Evolutionary conservation across 2,888 invertebrate species (phyloP).

Genomic region (Callosobruchus maculatus): DNA sequence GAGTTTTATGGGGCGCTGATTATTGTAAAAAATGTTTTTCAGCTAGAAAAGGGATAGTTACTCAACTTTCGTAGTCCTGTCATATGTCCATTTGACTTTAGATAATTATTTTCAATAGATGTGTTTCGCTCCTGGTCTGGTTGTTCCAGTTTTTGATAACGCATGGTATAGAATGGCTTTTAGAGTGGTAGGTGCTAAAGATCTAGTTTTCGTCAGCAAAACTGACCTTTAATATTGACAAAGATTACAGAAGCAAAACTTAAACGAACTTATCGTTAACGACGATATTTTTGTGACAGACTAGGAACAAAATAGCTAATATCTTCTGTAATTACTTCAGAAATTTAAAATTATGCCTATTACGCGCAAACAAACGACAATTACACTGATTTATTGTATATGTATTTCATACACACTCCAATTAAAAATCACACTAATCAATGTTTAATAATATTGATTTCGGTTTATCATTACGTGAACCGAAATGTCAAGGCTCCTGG

Average conservation of each 20-base stretch:
- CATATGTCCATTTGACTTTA: too few species aligned
- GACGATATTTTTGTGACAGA: neutral
- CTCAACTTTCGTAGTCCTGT: too few species aligned
- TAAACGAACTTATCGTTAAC: neutral
- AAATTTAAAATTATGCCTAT: neutral
- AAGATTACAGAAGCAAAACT: neutral
- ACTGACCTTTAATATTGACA: neutral
- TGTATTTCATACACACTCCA: neutral
- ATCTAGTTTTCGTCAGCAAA: neutral
- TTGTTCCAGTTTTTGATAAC: too few species aligned
- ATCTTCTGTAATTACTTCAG: neutral
- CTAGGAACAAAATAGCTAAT: neutral
- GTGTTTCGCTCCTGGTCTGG: too few species aligned
- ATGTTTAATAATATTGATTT: neutral
- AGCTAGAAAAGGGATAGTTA: too few species aligned
- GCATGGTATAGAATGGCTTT: too few species aligned
- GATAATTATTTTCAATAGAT: too few species aligned
- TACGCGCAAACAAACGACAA: neutral
- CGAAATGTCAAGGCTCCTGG: neutral
- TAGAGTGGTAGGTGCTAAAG: too few species aligned
- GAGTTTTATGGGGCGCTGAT: too few species aligned
- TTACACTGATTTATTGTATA: neutral
- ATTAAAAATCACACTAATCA: neutral
- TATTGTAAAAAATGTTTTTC: too few species aligned
- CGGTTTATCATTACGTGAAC: neutral